Percentiles rank a stretch among this genome's conserved stretches.
Evolutionary conservation across 2,888 invertebrate species (phyloP).

Genomic region (Rhagonycha fulva): DNA sequence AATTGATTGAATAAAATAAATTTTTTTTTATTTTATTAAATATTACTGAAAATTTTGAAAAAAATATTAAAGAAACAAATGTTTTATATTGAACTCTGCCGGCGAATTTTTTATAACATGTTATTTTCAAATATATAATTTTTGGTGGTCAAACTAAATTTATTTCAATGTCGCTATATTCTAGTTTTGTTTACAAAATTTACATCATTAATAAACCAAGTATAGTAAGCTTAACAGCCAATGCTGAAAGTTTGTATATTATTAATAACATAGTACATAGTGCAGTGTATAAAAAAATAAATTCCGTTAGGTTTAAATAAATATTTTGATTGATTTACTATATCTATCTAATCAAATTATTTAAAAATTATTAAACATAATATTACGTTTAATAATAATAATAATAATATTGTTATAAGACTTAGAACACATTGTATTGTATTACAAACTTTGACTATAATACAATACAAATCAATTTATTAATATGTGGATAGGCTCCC

Average conservation of each 20-base stretch:
- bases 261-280: background rate
- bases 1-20: constrained; percentile 4
- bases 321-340: background rate
- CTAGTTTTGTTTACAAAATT: background rate
- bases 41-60: background rate
- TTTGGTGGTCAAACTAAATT: background rate
- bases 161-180: background rate
- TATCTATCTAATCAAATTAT: background rate
- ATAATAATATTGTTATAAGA: too few relatives aligned
- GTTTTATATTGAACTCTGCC: background rate
- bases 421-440: too few relatives aligned
- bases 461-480: too few relatives aligned
- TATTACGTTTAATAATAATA: too few relatives aligned
- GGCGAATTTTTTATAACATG: background rate
- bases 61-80: background rate
- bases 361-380: background rate
- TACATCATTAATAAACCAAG: background rate
- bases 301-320: background rate
- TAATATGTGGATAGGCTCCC: too few relatives aligned
- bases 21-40: background rate
- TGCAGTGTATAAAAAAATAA: background rate
- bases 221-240: background rate
- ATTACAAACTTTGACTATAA: too few relatives aligned
- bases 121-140: constrained; percentile 1
- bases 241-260: background rate